Conservation (phyloP, 2,888 invertebrate species). For the Amiota mariae region DNA sequence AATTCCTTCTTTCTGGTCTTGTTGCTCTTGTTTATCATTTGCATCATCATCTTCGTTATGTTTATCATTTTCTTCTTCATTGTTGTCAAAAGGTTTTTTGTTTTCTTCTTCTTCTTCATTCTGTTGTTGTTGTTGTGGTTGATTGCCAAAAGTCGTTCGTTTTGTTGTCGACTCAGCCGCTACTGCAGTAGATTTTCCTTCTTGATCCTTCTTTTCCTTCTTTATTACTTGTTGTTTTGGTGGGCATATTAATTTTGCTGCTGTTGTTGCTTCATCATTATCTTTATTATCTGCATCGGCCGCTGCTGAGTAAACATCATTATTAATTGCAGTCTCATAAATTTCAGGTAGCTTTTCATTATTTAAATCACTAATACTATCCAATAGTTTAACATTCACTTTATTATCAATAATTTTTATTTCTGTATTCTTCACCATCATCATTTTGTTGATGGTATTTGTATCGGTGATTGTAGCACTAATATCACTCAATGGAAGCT, state of each 20-base stretch:
- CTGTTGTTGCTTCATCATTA: slow-evolving; percentile 40
- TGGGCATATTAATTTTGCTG: slow-evolving; percentile 58
- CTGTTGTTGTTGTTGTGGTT: slow-evolving; percentile 44
- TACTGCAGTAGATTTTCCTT: slow-evolving; percentile 35
- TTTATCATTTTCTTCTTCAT: slow-evolving; percentile 27
- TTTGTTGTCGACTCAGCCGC: slow-evolving; percentile 60
- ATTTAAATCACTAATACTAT: slow-evolving; percentile 72
- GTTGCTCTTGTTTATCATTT: slow-evolving; percentile 30
- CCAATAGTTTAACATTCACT: slow-evolving; percentile 64
- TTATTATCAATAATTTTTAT: too few species aligned
- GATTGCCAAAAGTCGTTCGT: slow-evolving; percentile 67
- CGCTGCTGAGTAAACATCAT: slow-evolving; percentile 66
- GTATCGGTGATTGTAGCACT: slow-evolving; percentile 63
- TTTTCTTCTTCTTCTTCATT: slow-evolving; percentile 36
- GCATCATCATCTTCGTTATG: not conserved
- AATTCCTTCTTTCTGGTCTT: slow-evolving; percentile 32
- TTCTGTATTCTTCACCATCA: slow-evolving; percentile 34
- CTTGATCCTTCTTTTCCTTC: slow-evolving; percentile 25
- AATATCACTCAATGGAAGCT: slow-evolving; percentile 64
- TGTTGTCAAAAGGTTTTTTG: slow-evolving; percentile 38
- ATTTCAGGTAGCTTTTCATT: slow-evolving; percentile 73
- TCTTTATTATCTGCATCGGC: slow-evolving; percentile 2
- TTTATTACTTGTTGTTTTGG: slow-evolving; percentile 51
- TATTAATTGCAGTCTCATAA: slow-evolving; percentile 70
- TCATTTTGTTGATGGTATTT: slow-evolving; percentile 43